Evolutionary conservation across 2,797 vertebrate genomes (phyloP).

Genomic region (Rhinogobio ventralis): DNA sequence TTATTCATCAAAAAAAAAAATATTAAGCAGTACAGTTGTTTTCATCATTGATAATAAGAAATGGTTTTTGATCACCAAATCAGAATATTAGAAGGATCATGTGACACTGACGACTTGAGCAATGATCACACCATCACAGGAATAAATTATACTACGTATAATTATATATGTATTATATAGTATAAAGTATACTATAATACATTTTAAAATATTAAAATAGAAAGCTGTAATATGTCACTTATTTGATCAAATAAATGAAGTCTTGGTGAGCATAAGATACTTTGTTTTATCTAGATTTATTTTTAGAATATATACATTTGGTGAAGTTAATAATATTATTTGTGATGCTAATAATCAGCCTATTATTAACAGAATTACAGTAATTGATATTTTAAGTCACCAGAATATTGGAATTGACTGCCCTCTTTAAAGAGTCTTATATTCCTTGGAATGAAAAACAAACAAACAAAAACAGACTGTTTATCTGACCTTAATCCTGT

Average conservation of each 20-base stretch:
- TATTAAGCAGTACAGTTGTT: background rate
- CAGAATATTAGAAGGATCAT: background rate
- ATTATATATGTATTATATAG: too few species aligned
- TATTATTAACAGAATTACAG: background rate
- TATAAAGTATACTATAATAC: too few species aligned
- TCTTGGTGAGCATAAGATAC: background rate
- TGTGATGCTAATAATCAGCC: background rate
- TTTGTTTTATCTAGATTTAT: background rate
- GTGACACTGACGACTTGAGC: background rate
- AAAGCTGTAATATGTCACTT: background rate
- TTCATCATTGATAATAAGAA: background rate
- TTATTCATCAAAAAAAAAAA: background rate
- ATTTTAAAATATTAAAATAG: too few species aligned
- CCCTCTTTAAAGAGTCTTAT: background rate
- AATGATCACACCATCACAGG: background rate
- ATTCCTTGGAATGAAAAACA: background rate
- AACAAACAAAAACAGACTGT: background rate
- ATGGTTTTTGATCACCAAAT: background rate
- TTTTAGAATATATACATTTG: background rate
- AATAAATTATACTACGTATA: background rate
- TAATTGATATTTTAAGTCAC: background rate
- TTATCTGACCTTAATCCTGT: constrained; percentile 23
- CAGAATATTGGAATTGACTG: background rate
- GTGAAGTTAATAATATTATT: background rate
- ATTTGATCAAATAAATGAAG: background rate